Percentiles rank a stretch among this genome's conserved stretches.
Conservation (phyloP, 1,140 invertebrate species). For the Pseudoatta argentina region DNA sequence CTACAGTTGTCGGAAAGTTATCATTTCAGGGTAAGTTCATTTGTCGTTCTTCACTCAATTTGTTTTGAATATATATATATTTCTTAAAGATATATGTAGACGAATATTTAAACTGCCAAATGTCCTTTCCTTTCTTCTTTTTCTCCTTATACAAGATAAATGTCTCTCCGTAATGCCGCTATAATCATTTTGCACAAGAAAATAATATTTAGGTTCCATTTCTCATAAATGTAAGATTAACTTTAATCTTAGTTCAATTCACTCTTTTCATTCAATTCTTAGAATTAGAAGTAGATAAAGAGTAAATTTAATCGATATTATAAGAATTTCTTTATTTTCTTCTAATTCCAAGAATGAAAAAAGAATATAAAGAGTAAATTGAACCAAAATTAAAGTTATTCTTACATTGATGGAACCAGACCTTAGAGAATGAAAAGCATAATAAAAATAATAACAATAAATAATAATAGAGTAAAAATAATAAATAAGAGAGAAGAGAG, state of each 20-base stretch:
- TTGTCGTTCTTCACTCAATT: neutral
- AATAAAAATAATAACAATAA: neutral
- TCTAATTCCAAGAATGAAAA: too few relatives aligned
- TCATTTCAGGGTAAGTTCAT: constrained; percentile 32
- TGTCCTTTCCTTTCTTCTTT: neutral
- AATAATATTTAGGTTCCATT: neutral
- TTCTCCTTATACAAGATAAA: neutral
- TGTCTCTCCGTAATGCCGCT: neutral
- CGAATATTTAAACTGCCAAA: neutral
- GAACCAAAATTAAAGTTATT: too few relatives aligned
- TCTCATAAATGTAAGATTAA: too few relatives aligned
- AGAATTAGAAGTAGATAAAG: too few relatives aligned
- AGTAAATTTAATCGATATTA: too few relatives aligned
- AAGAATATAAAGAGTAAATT: too few relatives aligned
- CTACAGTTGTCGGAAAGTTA: neutral
- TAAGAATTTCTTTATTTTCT: too few relatives aligned
- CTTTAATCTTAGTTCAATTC: too few relatives aligned
- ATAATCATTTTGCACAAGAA: neutral
- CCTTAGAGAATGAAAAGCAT: neutral
- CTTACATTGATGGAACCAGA: too few relatives aligned
- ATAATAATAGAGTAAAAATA: neutral
- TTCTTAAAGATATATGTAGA: neutral
- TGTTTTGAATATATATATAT: neutral
- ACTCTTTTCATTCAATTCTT: too few relatives aligned
- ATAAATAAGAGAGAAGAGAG: neutral